Base-by-base conservation (phyloP, 2,113 vertebrate species). In the Leucosticte australis region DNA sequence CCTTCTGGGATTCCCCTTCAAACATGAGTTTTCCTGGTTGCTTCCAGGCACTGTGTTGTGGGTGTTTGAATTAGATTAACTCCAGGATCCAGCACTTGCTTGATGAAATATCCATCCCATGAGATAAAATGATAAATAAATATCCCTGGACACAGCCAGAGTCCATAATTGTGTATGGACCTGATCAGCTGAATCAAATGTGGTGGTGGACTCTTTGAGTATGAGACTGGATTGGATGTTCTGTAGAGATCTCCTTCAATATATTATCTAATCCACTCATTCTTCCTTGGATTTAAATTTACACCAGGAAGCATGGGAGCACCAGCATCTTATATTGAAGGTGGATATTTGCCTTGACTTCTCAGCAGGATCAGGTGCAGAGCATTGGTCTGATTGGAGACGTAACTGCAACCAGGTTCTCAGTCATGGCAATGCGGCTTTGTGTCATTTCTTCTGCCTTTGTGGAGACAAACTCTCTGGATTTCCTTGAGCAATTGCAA, bases 391-490 rank as follows among this genome's bases (percentile, higher is more conserved):
- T 76, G 59, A 13, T 12, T 49, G 39, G 47, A 79, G 22, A 21
- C 2, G 0, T 15, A 26, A 44, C 11, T 15, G 24, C 2, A 13
- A 6, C 7, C 2, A 2, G 6, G 10, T 8, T 75, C 46, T 74
- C 46, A 27, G 6, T 30, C 15, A 7, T 0, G 2, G 9, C 8
- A 17, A 2, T 4, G 20, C 4, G 12, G 37, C 4, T 33, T 57
- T 39, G 12, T 24, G 16, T 49, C 55, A 16, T 10, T 23, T n/a
- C 1, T 2, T 59, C 41, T 78, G 50, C 62, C 9, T 88, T 79
- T 47, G 33, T 49, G 50, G 27, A 53, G 28, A 17, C 10, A 52
- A 13, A 11, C 4, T 37, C 30, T 23, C 31, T 50, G 24, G 4
- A 75, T 53, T 67, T 82, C 62, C 26, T 75, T 31, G 28, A 39